A percentile compares a stretch with the other conserved stretches of the same genome.
Evolutionary conservation across 2,113 vertebrate species (phyloP).

Genomic region (Centropristis striata): DNA sequence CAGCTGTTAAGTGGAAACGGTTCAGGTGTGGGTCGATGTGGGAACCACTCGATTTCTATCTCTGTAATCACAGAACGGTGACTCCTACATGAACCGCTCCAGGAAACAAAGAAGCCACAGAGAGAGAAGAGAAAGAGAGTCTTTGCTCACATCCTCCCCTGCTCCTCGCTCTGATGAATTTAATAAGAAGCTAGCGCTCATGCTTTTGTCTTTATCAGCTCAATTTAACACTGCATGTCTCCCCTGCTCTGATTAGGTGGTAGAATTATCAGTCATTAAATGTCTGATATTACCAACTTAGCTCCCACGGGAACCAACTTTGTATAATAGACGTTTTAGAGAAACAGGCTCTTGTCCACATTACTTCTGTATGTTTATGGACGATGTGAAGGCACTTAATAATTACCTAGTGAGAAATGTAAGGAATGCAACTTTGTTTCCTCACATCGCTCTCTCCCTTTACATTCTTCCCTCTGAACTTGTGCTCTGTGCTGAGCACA

Average conservation of each 20-base stretch:
- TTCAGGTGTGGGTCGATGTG: conserved; percentile 68
- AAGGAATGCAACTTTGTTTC: conserved; percentile 78
- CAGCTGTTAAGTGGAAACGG: conserved; percentile 35
- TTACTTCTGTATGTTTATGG: conserved; percentile 22
- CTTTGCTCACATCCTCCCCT: conserved; percentile 26
- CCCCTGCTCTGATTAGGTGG: conserved; percentile 40
- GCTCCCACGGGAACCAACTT: conserved; percentile 60
- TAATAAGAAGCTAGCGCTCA: conserved; percentile 61
- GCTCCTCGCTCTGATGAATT: conserved; percentile 54
- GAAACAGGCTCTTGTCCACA: background rate
- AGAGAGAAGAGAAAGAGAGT: conserved; percentile 47
- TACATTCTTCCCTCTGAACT: conserved; percentile 54
- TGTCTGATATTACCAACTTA: conserved; percentile 41
- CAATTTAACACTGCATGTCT: conserved; percentile 45
- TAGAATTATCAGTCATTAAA: conserved; percentile 57
- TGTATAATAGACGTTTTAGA: conserved; percentile 14
- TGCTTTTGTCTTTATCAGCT: conserved; percentile 64
- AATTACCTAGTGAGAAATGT: conserved; percentile 79
- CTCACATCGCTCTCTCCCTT: conserved; percentile 46
- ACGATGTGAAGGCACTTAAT: conserved; percentile 76
- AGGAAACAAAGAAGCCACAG: conserved; percentile 75
- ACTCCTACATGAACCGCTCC: conserved; percentile 71
- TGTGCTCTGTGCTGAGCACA: conserved; percentile 12
- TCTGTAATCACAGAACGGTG: conserved; percentile 72
- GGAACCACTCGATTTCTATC: conserved; percentile 65